Conservation (phyloP, 53 echinoderm and acorn worm species). For the Luidia sarsii region DNA sequence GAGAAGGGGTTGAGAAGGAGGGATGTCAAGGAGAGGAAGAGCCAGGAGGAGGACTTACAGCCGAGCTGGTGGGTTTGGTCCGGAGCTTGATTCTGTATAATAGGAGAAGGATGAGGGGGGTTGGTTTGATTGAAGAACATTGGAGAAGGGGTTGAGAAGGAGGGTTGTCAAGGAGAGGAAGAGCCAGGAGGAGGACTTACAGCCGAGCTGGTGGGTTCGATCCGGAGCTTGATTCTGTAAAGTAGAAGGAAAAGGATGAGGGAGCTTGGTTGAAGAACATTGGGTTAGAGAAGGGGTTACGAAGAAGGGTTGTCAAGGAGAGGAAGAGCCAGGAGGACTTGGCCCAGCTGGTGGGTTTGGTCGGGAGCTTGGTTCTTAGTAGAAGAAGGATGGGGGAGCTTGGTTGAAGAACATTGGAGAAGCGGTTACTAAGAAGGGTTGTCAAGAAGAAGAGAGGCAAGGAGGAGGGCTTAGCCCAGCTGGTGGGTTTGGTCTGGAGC, state of each 20-base stretch:
- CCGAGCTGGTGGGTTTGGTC: too few relatives aligned
- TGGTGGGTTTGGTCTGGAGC: too few relatives aligned
- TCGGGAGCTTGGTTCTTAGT: too few relatives aligned
- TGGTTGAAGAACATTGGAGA: too few relatives aligned
- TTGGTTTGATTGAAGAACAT: conserved; percentile 25
- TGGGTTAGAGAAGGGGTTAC: conserved; percentile 65
- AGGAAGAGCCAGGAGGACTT: conserved; percentile 32
- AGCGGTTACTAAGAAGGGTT: too few relatives aligned
- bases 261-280: conserved; percentile 27
- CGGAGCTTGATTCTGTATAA: too few relatives aligned
- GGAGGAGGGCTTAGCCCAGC: too few relatives aligned
- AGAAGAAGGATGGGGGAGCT: too few relatives aligned
- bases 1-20: conserved; percentile 67
- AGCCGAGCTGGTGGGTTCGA: conserved; percentile 77
- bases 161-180: conserved; percentile 10
- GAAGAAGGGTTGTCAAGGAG: conserved; percentile 37
- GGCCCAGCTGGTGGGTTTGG: conserved; percentile 76
- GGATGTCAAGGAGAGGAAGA: background rate
- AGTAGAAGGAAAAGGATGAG: too few relatives aligned
- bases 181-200: conserved; percentile 47
- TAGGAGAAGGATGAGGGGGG: too few relatives aligned
- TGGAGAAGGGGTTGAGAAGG: conserved; percentile 64
- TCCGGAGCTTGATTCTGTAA: too few relatives aligned
- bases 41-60: conserved; percentile 51
- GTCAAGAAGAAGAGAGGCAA: too few relatives aligned